Evolutionary conservation across 2,888 invertebrate genomes (phyloP).

Genomic region (Dryocosmus kuriphilus): DNA sequence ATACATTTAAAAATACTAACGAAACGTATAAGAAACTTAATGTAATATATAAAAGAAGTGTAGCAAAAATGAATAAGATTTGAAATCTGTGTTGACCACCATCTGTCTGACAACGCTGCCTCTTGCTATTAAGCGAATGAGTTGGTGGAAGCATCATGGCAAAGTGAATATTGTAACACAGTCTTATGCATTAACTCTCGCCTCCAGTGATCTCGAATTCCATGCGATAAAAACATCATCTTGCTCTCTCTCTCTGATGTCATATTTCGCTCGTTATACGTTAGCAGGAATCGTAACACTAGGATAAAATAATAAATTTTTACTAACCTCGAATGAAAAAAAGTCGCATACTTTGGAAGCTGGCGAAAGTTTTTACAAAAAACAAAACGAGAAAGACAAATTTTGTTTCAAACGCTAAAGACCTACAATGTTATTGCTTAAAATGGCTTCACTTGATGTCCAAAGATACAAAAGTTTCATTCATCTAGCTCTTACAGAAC

Average conservation of each 20-base stretch:
- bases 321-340: not conserved
- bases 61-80: not conserved
- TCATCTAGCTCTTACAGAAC: no score
- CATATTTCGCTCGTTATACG: conserved; percentile 16
- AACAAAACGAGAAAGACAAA: no score
- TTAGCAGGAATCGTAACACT: not conserved
- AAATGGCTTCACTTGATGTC: no score
- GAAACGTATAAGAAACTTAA: not conserved
- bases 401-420: no score
- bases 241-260: conserved; percentile 2
- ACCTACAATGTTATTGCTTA: no score
- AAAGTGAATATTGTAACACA: conserved; percentile 37
- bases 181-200: conserved; percentile 30
- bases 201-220: conserved; percentile 31
- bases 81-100: conserved; percentile 6
- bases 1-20: no score
- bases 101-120: conserved; percentile 20
- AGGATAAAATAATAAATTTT: not conserved
- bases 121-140: conserved; percentile 34
- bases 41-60: not conserved
- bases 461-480: no score
- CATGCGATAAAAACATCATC: conserved; percentile 30
- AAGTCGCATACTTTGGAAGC: no score
- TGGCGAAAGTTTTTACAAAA: no score
- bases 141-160: conserved; percentile 22